Conservation (phyloP, 2,888 invertebrate species). For the Noctua fimbriata region DNA sequence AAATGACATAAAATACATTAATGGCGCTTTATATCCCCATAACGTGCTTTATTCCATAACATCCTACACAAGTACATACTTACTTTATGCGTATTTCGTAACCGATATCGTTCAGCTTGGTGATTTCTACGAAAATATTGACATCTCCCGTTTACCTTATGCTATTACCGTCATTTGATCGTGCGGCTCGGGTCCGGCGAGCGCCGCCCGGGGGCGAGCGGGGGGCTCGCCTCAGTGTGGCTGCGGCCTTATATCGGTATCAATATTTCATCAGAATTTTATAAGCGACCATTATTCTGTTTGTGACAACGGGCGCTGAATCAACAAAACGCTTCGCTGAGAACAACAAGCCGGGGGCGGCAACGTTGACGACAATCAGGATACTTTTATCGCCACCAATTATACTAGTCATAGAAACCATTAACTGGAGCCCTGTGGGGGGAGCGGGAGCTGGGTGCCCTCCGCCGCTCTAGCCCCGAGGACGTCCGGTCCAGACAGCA, state of each 20-base stretch:
- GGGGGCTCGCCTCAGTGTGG: neutral
- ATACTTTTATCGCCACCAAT: slow-evolving; percentile 59
- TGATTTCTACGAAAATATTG: slow-evolving; percentile 53
- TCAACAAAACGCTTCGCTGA: slow-evolving; percentile 47
- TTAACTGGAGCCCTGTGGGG: slow-evolving; percentile 18
- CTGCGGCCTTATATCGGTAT: slow-evolving; percentile 18
- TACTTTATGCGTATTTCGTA: slow-evolving; percentile 53
- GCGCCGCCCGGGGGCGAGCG: neutral
- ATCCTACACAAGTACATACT: slow-evolving; percentile 33
- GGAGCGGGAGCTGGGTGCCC: neutral
- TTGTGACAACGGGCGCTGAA: slow-evolving; percentile 47
- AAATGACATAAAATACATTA: slow-evolving; percentile 65
- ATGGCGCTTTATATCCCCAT: slow-evolving; percentile 64
- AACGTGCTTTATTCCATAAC: slow-evolving; percentile 65
- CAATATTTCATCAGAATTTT: slow-evolving; percentile 53
- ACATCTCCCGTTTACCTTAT: slow-evolving; percentile 44
- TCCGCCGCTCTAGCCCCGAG: slow-evolving; percentile 3
- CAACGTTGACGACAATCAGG: slow-evolving; percentile 34
- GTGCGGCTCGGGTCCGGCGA: neutral
- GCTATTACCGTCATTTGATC: slow-evolving; percentile 27
- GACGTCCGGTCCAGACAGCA: slow-evolving; percentile 35
- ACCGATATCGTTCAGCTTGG: slow-evolving; percentile 58
- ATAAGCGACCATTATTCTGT: slow-evolving; percentile 56
- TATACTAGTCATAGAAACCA: slow-evolving; percentile 52
- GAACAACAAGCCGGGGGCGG: slow-evolving; percentile 50